phyloP scores from a whole-genome alignment of 2,113 vertebrate species.

The Anthoscopus minutus region DNA sequence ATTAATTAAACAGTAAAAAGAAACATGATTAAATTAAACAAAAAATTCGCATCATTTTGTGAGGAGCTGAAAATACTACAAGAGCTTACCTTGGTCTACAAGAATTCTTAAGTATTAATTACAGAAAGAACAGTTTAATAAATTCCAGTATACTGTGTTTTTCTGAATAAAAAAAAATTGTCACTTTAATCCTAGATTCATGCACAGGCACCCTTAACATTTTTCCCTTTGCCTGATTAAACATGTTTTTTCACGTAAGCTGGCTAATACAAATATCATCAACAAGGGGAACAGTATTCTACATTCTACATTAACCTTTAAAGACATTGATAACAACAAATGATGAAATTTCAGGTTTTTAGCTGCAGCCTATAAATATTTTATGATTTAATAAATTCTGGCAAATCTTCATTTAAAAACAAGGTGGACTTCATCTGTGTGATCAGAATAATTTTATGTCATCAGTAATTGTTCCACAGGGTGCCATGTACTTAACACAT shows the following conservation, averaged over 20 bases:
- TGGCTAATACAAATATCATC: background rate
- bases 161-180: background rate
- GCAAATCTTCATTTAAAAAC: background rate
- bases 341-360: background rate
- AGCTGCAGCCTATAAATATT: background rate
- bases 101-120: background rate
- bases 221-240: background rate
- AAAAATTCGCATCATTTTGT: background rate
- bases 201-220: background rate
- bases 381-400: background rate
- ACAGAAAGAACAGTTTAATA: background rate
- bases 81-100: background rate
- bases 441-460: background rate
- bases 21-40: background rate
- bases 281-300: background rate
- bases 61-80: background rate
- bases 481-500: background rate
- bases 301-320: background rate
- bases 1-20: background rate
- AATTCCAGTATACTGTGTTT: background rate
- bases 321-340: background rate
- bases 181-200: background rate
- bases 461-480: background rate
- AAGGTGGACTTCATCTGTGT: background rate
- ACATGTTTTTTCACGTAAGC: background rate